These are phyloP conservation scores for Drepana arcuata DNA, from an alignment of 1,140 invertebrate genomes.

Conservation along the genomic window DNA sequence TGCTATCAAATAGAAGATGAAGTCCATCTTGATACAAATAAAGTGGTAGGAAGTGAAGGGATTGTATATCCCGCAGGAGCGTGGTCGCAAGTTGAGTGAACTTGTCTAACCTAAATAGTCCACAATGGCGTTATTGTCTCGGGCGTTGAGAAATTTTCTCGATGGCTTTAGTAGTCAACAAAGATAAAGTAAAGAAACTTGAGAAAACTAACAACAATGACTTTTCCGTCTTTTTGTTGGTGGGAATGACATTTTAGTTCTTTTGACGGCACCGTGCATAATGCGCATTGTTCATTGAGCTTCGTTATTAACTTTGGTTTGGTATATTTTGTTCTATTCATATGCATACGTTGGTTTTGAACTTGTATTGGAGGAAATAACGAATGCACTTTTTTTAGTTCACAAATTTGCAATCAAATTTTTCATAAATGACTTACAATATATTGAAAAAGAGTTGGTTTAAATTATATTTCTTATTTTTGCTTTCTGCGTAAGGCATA, in stretches of 20 bases:
- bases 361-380: too few species aligned
- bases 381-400: too few species aligned
- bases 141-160: conserved; percentile 43
- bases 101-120: conserved; percentile 60
- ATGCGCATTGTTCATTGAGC: background rate
- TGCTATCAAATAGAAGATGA: conserved; percentile 2
- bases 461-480: too few species aligned
- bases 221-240: too few species aligned
- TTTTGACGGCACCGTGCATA: background rate
- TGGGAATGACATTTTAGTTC: too few species aligned
- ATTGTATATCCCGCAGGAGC: conserved; percentile 48
- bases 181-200: conserved; percentile 28
- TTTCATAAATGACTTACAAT: too few species aligned
- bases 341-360: background rate
- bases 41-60: conserved; percentile 22
- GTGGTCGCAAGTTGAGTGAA: conserved; percentile 51
- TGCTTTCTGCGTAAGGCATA: too few species aligned
- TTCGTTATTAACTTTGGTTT: background rate
- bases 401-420: too few species aligned
- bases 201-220: conserved; percentile 14
- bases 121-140: conserved; percentile 56
- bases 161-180: conserved; percentile 40
- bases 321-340: background rate
- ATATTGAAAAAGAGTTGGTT: too few species aligned
- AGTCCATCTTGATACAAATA: conserved; percentile 3